These are phyloP conservation scores for Nycticorax nycticorax DNA, from an alignment of 2,113 vertebrate species.

Conservation along the genomic window DNA sequence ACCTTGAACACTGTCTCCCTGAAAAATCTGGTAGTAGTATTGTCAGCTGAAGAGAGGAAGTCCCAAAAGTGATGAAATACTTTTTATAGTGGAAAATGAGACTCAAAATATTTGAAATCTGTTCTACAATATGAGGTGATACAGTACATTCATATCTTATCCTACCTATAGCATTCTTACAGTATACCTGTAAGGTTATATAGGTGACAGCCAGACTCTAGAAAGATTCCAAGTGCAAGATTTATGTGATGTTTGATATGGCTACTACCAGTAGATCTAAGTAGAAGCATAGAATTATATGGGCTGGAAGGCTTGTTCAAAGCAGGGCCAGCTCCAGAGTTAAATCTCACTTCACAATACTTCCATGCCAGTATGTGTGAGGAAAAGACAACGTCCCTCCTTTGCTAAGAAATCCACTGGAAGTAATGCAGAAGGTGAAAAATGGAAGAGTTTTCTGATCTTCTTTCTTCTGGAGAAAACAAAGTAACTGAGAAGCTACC, in stretches of 20 bases:
- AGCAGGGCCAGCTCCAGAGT: not conserved
- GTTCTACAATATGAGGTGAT: not conserved
- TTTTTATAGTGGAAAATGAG: not conserved
- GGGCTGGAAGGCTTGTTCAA: not conserved
- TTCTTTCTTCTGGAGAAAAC: not conserved
- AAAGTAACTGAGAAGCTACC: not conserved
- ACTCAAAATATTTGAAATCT: not conserved
- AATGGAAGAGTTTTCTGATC: not conserved
- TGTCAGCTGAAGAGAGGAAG: not conserved
- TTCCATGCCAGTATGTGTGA: not conserved
- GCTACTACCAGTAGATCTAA: not conserved
- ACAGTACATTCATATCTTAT: too few relatives aligned
- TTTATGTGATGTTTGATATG: not conserved
- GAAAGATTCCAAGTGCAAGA: not conserved
- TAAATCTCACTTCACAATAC: not conserved
- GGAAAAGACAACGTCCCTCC: not conserved
- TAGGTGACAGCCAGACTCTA: not conserved
- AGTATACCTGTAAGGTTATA: not conserved
- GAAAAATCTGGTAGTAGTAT: not conserved
- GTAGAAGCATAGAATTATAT: not conserved
- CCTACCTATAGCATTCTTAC: too few relatives aligned
- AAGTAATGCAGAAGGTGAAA: not conserved
- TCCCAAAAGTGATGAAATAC: not conserved
- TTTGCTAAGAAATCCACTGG: not conserved
- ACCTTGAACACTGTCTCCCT: not conserved